A percentile compares a stretch with the other conserved stretches of the same genome.
These are phyloP conservation scores for Galendromus occidentalis DNA, from an alignment of 1,140 invertebrate genomes.

Conservation along the genomic window DNA sequence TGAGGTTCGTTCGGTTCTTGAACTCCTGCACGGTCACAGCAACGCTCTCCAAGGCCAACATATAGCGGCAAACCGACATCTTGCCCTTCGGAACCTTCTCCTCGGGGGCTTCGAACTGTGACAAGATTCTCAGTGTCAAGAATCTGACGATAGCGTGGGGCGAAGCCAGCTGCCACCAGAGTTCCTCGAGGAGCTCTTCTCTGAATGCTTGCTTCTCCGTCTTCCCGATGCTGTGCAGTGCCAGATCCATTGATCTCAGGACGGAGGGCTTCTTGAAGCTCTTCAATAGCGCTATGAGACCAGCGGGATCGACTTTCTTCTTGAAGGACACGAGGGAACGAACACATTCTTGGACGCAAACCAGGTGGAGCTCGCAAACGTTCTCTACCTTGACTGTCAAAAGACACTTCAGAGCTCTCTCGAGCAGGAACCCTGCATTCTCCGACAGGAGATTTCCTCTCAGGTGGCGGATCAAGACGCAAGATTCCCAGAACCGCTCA, in stretches of 20 bases:
- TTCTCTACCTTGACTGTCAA: not conserved
- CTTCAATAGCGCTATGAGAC: not conserved
- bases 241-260: constrained; percentile 3
- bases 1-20: not conserved
- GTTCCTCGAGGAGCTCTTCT: not conserved
- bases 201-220: not conserved
- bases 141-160: not conserved
- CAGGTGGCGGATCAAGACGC: not conserved
- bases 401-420: not conserved
- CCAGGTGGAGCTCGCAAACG: not conserved
- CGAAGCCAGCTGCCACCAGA: not conserved
- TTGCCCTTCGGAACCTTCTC: not conserved
- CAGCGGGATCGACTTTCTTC: not conserved
- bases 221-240: not conserved
- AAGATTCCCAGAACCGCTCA: constrained; percentile 3
- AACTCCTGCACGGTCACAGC: constrained; percentile 1
- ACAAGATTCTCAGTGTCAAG: not conserved
- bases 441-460: no score
- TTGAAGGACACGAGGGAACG: not conserved
- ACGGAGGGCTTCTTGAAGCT: not conserved
- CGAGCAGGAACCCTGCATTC: not conserved
- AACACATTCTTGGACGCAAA: not conserved
- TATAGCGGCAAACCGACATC: not conserved
- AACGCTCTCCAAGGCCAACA: not conserved
- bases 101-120: not conserved